Percentiles rank a stretch among this genome's conserved stretches.
phyloP scores from a whole-genome alignment of 2,888 invertebrate genomes.

The Tetrapedia diversipes region DNA sequence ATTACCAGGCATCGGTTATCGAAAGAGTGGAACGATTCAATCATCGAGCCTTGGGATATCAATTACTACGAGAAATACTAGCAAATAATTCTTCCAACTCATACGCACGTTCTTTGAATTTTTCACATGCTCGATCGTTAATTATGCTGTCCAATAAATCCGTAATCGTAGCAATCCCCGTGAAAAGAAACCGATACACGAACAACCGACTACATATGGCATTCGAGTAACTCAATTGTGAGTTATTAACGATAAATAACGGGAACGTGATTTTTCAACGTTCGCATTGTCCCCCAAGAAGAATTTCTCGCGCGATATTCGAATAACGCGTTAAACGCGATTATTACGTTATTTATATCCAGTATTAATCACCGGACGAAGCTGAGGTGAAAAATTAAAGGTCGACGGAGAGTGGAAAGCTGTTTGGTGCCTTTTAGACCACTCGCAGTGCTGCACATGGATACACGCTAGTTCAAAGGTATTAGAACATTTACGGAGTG shows the following conservation, averaged over 20 bases:
- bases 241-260: slow-evolving; percentile 18
- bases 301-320: slow-evolving; percentile 21
- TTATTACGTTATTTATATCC: slow-evolving; percentile 23
- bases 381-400: slow-evolving; percentile 36
- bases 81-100: not conserved
- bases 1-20: not conserved
- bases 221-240: not conserved
- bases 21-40: no score
- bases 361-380: slow-evolving; percentile 24
- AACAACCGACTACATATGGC: not conserved
- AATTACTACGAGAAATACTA: not conserved
- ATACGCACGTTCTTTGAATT: not conserved
- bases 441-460: no score
- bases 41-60: not conserved
- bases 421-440: not conserved
- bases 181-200: not conserved
- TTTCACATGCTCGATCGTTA: not conserved
- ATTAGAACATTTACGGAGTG: no score
- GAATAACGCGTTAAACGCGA: slow-evolving; percentile 30
- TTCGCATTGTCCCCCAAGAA: not conserved
- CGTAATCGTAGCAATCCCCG: not conserved
- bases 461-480: no score
- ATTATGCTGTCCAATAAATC: slow-evolving; percentile 6
- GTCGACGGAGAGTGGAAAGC: slow-evolving; percentile 35
- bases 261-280: slow-evolving; percentile 24